phyloP scores from a whole-genome alignment of 2,797 vertebrate genomes.

The Amblyopsis hoosieri region DNA sequence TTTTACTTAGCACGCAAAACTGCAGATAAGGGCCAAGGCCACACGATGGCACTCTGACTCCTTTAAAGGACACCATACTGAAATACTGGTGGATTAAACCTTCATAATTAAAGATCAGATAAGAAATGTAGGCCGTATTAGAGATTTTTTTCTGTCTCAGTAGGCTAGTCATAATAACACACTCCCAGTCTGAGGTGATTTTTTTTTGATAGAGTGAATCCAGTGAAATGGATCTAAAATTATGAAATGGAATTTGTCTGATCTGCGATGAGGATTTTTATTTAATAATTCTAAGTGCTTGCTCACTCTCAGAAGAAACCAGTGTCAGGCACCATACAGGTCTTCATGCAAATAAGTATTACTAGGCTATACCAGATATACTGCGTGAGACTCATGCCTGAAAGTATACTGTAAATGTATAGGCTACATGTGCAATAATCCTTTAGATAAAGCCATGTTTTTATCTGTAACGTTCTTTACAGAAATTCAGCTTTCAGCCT shows the following conservation, averaged over 20 bases:
- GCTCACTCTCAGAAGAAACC: conserved; percentile 48
- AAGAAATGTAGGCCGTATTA: conserved; percentile 43
- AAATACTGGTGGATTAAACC: conserved; percentile 33
- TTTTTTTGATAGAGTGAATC: conserved; percentile 55
- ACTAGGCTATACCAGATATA: not conserved
- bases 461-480: conserved; percentile 19
- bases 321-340: conserved; percentile 14
- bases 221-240: conserved; percentile 61
- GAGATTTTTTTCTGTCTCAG: conserved; percentile 66
- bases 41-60: conserved; percentile 66
- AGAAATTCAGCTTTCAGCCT: conserved; percentile 45
- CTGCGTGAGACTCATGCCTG: conserved; percentile 10
- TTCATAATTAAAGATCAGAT: conserved; percentile 69
- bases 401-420: conserved; percentile 41
- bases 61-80: conserved; percentile 17
- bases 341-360: conserved; percentile 33
- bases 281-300: conserved; percentile 56
- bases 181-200: conserved; percentile 56
- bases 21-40: conserved; percentile 35
- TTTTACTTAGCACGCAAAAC: not conserved
- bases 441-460: conserved; percentile 25
- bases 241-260: conserved; percentile 63
- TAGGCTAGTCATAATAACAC: conserved; percentile 47
- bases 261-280: conserved; percentile 65
- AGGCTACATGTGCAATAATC: conserved; percentile 34